These are phyloP conservation scores for Nannoperca obscura DNA, from an alignment of 2,797 vertebrate species.

Conservation along the genomic window DNA sequence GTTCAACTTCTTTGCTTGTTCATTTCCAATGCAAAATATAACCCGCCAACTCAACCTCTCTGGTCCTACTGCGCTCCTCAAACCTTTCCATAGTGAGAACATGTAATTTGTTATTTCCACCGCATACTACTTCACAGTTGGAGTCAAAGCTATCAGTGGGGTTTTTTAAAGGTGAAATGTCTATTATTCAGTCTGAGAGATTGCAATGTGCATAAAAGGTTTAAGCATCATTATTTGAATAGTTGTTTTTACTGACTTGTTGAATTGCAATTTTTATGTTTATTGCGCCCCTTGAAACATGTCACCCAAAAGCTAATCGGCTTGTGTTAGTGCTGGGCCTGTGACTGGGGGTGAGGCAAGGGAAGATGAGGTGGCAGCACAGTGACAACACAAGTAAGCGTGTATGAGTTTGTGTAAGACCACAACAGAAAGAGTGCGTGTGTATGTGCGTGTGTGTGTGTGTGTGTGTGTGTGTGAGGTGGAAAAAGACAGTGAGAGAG, in stretches of 20 bases:
- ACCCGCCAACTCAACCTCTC: neutral
- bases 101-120: neutral
- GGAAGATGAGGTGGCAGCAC: constrained; percentile 31
- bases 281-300: neutral
- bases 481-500: constrained; percentile 8
- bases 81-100: too few species aligned
- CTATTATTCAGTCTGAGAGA: neutral
- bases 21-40: neutral
- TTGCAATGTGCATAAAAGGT: neutral
- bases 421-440: neutral
- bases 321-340: constrained; percentile 25
- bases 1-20: neutral
- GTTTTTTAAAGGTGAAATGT: neutral
- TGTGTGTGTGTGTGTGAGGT: constrained; percentile 12
- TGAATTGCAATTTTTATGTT: constrained; percentile 20
- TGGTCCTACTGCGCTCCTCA: too few species aligned
- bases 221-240: neutral
- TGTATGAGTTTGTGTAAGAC: constrained; percentile 5
- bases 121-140: neutral
- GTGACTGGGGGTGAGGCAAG: constrained; percentile 15
- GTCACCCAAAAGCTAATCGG: constrained; percentile 45
- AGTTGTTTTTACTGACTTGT: neutral
- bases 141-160: neutral
- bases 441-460: neutral
- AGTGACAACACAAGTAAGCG: constrained; percentile 11